phyloP scores from a whole-genome alignment of 2,888 invertebrate genomes.

The Nebria brevicollis region DNA sequence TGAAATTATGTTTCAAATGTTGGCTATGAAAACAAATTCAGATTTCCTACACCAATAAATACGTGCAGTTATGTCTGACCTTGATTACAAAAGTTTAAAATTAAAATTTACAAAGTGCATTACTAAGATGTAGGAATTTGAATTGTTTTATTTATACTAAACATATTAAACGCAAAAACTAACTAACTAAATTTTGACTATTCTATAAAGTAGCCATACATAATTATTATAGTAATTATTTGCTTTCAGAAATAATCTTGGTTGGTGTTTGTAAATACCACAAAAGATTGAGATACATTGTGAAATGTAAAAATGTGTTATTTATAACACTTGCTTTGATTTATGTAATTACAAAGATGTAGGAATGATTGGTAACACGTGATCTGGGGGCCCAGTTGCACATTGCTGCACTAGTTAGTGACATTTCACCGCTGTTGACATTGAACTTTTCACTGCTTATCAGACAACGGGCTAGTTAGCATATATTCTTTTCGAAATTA shows the following conservation, averaged over 20 bases:
- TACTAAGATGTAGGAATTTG: background rate
- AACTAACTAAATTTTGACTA: too few species aligned
- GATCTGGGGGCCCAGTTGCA: background rate
- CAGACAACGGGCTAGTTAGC: background rate
- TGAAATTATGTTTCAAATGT: slow-evolving; percentile 35
- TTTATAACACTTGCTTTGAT: background rate
- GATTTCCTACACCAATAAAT: slow-evolving; percentile 40
- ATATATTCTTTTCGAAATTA: background rate
- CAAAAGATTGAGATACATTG: background rate
- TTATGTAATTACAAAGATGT: background rate
- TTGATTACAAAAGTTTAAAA: slow-evolving; percentile 26
- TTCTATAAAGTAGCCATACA: too few species aligned
- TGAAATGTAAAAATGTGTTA: background rate
- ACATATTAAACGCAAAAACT: too few species aligned
- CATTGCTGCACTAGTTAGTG: slow-evolving; percentile 22
- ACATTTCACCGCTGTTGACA: slow-evolving; percentile 23
- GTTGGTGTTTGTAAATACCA: too few species aligned
- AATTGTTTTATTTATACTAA: too few species aligned
- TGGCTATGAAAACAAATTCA: slow-evolving; percentile 30
- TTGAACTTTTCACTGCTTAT: background rate
- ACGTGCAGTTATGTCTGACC: background rate
- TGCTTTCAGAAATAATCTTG: too few species aligned
- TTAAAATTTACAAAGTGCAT: background rate
- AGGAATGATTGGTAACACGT: background rate
- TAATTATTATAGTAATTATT: too few species aligned